Evolutionary conservation across 2,113 vertebrate species (phyloP).

Genomic region (Tinamus guttatus): DNA sequence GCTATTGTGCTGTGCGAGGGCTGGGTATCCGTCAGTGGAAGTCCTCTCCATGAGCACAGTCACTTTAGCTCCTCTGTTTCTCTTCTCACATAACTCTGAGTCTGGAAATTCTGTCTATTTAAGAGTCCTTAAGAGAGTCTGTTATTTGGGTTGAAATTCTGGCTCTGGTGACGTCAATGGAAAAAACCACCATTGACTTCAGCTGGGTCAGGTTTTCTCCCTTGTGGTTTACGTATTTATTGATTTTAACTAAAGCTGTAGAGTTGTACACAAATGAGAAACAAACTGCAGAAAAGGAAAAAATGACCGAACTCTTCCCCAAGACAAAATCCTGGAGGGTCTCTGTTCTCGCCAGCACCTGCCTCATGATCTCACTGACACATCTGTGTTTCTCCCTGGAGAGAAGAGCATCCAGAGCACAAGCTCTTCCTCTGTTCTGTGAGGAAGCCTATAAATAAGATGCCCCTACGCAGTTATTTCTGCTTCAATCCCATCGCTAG

Average conservation of each 20-base stretch:
- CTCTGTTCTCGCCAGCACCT: background rate
- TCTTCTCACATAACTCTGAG: conserved; percentile 28
- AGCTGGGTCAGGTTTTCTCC: conserved; percentile 66
- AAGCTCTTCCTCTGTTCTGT: background rate
- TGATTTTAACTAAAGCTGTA: conserved; percentile 40
- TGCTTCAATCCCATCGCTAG: background rate
- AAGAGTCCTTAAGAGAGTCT: conserved; percentile 54
- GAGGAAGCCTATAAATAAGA: background rate
- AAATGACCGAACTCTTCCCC: background rate
- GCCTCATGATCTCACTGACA: background rate
- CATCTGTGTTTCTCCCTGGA: background rate
- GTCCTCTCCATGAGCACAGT: background rate
- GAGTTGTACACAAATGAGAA: background rate
- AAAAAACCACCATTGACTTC: conserved; percentile 67
- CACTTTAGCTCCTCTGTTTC: background rate
- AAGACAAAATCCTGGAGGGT: background rate
- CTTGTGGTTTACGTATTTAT: conserved; percentile 51
- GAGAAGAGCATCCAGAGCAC: background rate
- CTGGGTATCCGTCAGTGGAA: background rate
- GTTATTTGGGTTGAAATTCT: conserved; percentile 65
- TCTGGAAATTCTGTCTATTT: conserved; percentile 55
- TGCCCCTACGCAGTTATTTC: background rate
- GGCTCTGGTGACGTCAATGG: conserved; percentile 70
- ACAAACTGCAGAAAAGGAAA: background rate
- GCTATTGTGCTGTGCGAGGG: background rate